Evolutionary conservation across 2,113 vertebrate genomes (phyloP).

Genomic region (Lontra canadensis): DNA sequence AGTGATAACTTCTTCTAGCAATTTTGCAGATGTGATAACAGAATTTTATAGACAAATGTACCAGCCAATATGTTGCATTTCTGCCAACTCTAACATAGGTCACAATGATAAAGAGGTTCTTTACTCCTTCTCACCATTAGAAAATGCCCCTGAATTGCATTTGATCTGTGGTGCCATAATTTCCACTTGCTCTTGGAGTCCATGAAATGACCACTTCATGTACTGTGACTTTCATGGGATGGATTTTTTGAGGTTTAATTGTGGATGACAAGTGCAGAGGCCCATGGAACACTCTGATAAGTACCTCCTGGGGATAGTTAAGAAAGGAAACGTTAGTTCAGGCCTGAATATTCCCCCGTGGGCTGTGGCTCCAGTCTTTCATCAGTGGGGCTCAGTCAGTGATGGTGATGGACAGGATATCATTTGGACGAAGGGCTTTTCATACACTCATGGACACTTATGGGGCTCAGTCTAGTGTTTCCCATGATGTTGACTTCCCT

Average conservation of each 20-base stretch:
- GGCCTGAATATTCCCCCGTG: too few species aligned
- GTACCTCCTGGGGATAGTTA: neutral
- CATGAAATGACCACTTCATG: neutral
- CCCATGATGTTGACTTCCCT: neutral
- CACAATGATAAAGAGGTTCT: neutral
- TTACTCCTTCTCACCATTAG: neutral
- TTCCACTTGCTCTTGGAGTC: neutral
- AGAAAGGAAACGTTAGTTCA: neutral
- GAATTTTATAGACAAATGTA: neutral
- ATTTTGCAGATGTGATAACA: neutral
- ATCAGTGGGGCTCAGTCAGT: neutral
- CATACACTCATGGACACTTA: neutral
- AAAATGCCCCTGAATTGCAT: neutral
- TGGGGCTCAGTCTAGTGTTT: neutral
- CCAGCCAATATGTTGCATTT: neutral
- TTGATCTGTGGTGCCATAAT: neutral
- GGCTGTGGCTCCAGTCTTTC: neutral
- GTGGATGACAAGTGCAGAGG: neutral
- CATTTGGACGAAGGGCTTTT: neutral
- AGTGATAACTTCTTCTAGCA: neutral
- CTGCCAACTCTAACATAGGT: neutral
- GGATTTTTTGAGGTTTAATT: neutral
- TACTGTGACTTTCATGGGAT: fast-evolving
- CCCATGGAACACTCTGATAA: neutral
- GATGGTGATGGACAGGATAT: neutral